Conservation (phyloP, 2,797 vertebrate species). For the Propithecus deckenii region DNA sequence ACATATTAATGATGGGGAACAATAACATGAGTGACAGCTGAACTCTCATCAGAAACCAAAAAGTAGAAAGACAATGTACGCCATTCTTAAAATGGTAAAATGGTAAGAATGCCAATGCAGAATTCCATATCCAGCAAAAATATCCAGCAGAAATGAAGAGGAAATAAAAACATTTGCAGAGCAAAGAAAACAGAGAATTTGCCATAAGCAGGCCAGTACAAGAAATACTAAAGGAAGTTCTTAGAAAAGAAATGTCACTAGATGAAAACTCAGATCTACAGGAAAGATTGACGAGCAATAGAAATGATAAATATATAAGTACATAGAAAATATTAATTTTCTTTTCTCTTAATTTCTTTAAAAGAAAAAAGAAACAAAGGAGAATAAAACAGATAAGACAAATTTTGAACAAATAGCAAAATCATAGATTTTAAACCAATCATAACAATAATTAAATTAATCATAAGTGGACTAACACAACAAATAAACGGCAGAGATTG, state of each 20-base stretch:
- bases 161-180: background rate
- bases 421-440: background rate
- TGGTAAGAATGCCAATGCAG: background rate
- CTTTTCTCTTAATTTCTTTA: background rate
- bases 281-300: background rate
- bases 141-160: background rate
- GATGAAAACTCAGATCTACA: background rate
- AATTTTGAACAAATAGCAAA: background rate
- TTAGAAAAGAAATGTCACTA: background rate
- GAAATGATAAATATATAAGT: background rate
- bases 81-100: background rate
- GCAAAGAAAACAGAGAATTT: background rate
- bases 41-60: constrained; percentile 11
- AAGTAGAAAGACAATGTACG: background rate
- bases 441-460: background rate
- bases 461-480: background rate
- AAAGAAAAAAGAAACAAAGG: background rate
- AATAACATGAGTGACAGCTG: background rate
- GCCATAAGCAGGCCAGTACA: background rate
- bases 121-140: background rate
- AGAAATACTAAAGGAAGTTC: background rate
- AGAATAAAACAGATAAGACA: background rate
- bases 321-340: background rate
- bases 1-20: background rate
- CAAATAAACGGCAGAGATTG: background rate